These are phyloP conservation scores for Pseudorhombus dupliciocellatus DNA, from an alignment of 2,113 vertebrate species.

Conservation along the genomic window DNA sequence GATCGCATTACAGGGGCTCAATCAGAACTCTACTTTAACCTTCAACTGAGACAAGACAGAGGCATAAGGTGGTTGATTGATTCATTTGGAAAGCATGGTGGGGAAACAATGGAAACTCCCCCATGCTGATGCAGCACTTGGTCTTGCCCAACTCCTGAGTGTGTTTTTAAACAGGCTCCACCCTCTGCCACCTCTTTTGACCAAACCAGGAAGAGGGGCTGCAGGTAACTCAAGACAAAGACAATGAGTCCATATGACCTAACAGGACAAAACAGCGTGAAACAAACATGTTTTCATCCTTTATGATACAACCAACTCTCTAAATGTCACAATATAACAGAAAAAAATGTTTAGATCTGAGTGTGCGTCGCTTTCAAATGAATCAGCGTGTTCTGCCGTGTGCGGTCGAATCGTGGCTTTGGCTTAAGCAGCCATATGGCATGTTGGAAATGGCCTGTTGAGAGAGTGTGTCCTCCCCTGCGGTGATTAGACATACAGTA, in stretches of 20 bases:
- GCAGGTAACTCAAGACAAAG: neutral
- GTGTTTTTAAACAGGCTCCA: neutral
- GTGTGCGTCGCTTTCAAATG: neutral
- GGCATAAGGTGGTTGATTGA: no score
- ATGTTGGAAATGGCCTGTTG: conserved; percentile 21
- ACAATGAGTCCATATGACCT: neutral
- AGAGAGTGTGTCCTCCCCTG: conserved; percentile 42
- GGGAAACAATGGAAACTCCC: neutral
- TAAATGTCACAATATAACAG: no score
- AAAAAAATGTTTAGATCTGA: no score
- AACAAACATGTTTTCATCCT: neutral
- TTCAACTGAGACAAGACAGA: no score
- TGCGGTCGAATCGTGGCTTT: neutral
- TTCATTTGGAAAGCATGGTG: neutral
- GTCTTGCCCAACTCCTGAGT: neutral
- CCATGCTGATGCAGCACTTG: neutral
- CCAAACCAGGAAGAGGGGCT: neutral
- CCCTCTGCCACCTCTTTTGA: neutral
- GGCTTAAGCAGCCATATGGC: conserved; percentile 46
- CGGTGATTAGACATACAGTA: conserved; percentile 37
- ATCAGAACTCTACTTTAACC: neutral
- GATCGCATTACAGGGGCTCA: no score
- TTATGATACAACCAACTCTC: neutral
- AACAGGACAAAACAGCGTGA: neutral
- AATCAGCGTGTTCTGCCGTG: neutral